Evolutionary conservation across 2,797 vertebrate genomes (phyloP), one percentile per base, ranked within the genome.

Genomic region (Morus bassanus): DNA sequence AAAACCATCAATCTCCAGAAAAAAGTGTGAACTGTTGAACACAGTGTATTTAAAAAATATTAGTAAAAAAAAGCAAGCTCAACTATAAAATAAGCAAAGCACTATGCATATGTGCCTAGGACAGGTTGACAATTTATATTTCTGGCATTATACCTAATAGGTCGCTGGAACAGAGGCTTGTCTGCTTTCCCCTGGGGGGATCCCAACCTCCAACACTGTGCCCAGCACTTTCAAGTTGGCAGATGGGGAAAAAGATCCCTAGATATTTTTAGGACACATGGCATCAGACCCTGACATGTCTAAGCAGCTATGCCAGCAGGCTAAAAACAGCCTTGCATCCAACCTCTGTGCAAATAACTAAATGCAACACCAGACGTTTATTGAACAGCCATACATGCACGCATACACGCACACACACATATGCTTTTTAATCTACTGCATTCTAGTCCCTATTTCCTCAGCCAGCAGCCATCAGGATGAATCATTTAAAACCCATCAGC

Each of bases 1-100:
- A 7, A 98, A 98, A 5, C 98, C 98, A 95, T 98, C 98, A 89
- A 98, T 98, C 95, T 98, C 98, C 96, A 98, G 96, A 72, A 98
- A 98, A 94, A 98, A 98, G 92, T 98, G 98, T 39, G 98, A 97
- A 33, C 98, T 98, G 94, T 89, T 89, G 33, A 79, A 95, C 70
- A 92, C 31, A 96, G 54, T 5, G 21, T 37, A 90, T 90, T 91
- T 37, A n/a, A 86, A 72, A 76, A 50, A 37, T 11, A 76, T 94
- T 78, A 96, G 74, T 88, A 24, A 81, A 43, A 43, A 43, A 90
- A 69, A 57, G 22, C 65, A 96, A 88, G 50, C 45, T 39, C 23
- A 85, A 23, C 23, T 18, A n/a, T 25, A 35, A 92, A 37, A 50
- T 13, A 63, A 61, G n/a, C 18, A 70, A 88, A 89, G 37, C 25